Base-by-base conservation (phyloP, 2,113 vertebrate genomes). In the Centropus bengalensis region DNA sequence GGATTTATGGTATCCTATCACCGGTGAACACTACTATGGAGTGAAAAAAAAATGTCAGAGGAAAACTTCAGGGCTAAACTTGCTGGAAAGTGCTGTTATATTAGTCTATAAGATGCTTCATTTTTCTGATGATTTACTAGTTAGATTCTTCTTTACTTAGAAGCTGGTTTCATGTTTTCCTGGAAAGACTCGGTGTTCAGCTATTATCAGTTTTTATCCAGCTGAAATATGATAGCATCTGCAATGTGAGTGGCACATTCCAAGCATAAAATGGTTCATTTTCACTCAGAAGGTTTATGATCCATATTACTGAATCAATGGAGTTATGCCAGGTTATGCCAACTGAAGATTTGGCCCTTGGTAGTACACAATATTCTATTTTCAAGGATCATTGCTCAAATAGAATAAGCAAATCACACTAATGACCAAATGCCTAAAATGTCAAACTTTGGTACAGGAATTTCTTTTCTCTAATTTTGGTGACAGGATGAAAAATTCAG, bases 361-460 rank as follows among this genome's bases (percentile, higher is more conserved):
- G 52, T 33, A 71, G 45, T 82, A 78, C 40, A 52, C 16, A 84
- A 15, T 33, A 68, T 44, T 86, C 82, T 62, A 9, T 80, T 95
- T 95, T 84, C 84, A 95, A 82, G 82, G 45, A n/a, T 89, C 51
- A 59, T 92, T 88, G 70, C 63, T 89, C 82, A 80, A 73, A 92
- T 42, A 62, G 42, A 91, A 87, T 89, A 82, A 70, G 33, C 38
- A 49, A 47, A 40, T 89, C 68, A 55, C 2, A 4, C 21, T 14
- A 26, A 54, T 82, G 54, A 27, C 77, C 62, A 92, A 91, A 73
- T 16, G 9, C 51, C 51, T 85, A 16, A 45, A 28, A 8, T 0
- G 0, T 24, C 33, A 15, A 62, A 77, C 40, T 87, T 94, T 12
- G 24, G 14, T 36, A 23, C 19, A 38, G 36, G 9, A 78, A n/a